These are phyloP conservation scores for Callyntrura guangdongensis DNA, from an alignment of 2,888 invertebrate species.

Conservation along the genomic window DNA sequence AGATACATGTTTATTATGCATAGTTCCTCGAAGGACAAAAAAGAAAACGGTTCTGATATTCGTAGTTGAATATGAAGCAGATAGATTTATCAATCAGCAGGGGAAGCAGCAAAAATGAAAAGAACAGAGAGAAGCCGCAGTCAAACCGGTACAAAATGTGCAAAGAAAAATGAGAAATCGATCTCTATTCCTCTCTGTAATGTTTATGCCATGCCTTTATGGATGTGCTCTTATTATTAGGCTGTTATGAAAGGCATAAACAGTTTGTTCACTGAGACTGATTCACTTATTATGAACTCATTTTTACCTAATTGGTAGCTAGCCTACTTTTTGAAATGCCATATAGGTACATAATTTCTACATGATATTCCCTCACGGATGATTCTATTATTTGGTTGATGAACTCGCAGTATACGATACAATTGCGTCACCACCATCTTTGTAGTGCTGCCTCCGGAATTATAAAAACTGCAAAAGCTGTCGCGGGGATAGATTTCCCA, in stretches of 20 bases:
- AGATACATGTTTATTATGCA: slow-evolving; percentile 39
- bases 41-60: slow-evolving; percentile 25
- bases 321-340: slow-evolving; percentile 22
- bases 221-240: background rate
- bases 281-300: slow-evolving; percentile 5
- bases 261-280: slow-evolving; percentile 22
- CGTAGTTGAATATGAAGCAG: slow-evolving; percentile 13
- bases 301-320: slow-evolving; percentile 48
- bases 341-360: too few relatives aligned
- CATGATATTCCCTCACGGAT: slow-evolving; percentile 27
- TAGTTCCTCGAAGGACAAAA: slow-evolving; percentile 7
- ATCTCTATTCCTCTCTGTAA: background rate
- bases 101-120: slow-evolving; percentile 29
- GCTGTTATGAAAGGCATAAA: background rate
- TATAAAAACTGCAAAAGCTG: background rate
- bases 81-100: slow-evolving; percentile 62
- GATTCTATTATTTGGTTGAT: slow-evolving; percentile 10
- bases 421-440: background rate
- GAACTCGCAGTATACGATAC: background rate
- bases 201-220: background rate
- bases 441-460: slow-evolving; percentile 6
- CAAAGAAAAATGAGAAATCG: slow-evolving; percentile 38
- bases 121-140: slow-evolving; percentile 62
- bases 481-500: background rate
- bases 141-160: slow-evolving; percentile 31